Evolutionary conservation across 2,888 invertebrate genomes (phyloP), one percentile per base, ranked within the genome.

Genomic region (Bombyx huttoni): DNA sequence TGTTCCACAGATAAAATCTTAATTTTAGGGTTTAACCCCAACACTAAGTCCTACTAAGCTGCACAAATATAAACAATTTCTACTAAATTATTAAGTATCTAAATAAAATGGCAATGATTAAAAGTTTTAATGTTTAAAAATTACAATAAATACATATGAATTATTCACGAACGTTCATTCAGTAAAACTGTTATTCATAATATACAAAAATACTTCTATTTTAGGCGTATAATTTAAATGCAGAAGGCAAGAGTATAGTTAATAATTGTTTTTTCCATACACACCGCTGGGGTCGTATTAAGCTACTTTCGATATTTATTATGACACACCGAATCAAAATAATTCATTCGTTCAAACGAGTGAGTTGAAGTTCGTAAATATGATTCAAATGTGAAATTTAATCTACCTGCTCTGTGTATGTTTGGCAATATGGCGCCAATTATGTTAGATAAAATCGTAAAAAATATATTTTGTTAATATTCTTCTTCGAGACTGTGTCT

Each of bases 81-180:
- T 54, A 53, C 49, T 55, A 60, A 52, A 64, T 54, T 63, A 65
- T 68, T 73, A 77, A 72, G 68, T 74, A 78, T 68, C 72, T 75
- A 68, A 74, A 67, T 64, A 63, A 62, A 78, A 81, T 81, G 82
- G 80, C 82, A 81, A 82, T 81, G 73, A 71, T 76, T 70, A 71
- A 58, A 74, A 68, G 67, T 55, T 40, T 40, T 10, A 40, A 10
- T 40, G 40, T 40, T 10, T 40, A 40, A 40, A 5, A 40, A 40
- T 40, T 40, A 40, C 40, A 40, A 40, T 40, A 40, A 40, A 40
- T 40, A 40, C 12, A 40, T 40, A 40, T 12, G 12, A 12, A 40
- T 24, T 24, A 24, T 48, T 56, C 48, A 33, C 50, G 49, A 50
- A 14, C 52, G 54, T 49, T 63, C 61, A 40, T 40, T 60, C 47